Conservation (phyloP, 2,888 invertebrate genomes). For the Coelogynopora nodosa region DNA sequence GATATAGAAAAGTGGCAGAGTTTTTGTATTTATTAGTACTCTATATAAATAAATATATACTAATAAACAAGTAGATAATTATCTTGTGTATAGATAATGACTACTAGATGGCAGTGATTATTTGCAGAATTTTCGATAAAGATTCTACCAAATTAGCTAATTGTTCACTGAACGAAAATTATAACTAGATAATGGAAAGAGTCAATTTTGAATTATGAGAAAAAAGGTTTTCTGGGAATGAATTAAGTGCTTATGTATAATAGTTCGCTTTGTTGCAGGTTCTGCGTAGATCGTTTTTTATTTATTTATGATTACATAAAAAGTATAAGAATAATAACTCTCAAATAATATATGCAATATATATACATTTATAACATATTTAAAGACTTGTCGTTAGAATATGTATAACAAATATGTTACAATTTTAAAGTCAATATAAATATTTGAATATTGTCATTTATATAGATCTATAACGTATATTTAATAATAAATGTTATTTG, state of each 20-base stretch:
- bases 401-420: no score
- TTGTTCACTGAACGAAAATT: background rate
- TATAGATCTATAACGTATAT: no score
- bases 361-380: no score
- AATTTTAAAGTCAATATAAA: no score
- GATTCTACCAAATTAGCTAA: background rate
- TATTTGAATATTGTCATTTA: no score
- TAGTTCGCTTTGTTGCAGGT: background rate
- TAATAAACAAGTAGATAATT: background rate
- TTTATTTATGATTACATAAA: background rate
- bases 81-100: background rate
- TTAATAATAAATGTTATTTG: no score
- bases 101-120: background rate
- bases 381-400: no score
- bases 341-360: no score
- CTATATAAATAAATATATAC: background rate
- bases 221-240: background rate
- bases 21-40: background rate
- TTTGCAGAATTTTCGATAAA: background rate
- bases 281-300: background rate
- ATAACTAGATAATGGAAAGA: background rate
- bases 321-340: no score
- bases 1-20: no score
- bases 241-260: background rate
- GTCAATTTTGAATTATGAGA: background rate